Evolutionary conservation across 1,140 invertebrate species (phyloP), one percentile per base, ranked within the genome.

Genomic region (Lerema accius): DNA sequence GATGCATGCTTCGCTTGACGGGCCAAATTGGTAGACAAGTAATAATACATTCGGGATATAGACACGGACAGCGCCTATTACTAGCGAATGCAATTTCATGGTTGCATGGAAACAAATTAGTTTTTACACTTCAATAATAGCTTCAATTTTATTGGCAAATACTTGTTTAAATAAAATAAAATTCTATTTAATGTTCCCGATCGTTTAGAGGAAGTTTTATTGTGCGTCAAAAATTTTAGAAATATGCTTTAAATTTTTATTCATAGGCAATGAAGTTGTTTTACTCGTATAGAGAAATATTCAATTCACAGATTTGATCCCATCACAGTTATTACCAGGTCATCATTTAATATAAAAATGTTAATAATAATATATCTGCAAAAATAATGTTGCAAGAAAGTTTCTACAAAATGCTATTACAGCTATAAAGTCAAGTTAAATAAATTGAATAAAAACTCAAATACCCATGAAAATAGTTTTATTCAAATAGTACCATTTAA

Each of bases 41-140:
- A 17, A 49, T 16, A 50, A 15, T 50, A 17, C 16, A 23, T 19
- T 9, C 0, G n/a, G 11, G 50, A 23, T 42, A 15, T 32, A 32
- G 1, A 9, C 28, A 32, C 15, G 39, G 17, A 42, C 11, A 42
- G 15, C 7, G 19, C 10, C 17, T 53, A 16, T 53, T 19, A 40
- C 35, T 26, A 53, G 15, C 23, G 50, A 40, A 53, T 40, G 50
- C 50, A 53, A 53, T 53, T 53, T 53, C 50, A 53, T 53, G 50
- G 14, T 42, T 23, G 50, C 50, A n/a, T 19, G 50, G 17, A 13
- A 17, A 35, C 19, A 53, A 53, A 53, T 53, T 53, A 53, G 50
- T 53, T 53, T 51, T 53, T 42, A 53, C 50, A 32, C 28, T 32
- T 32, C 28, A 53, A 14, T 37, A 53, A 53, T 53, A 40, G 16